Percentiles rank a stretch among this genome's conserved stretches.
These are phyloP conservation scores for Phyllostomus discolor DNA, from an alignment of 2,113 vertebrate genomes.

Conservation along the genomic window DNA sequence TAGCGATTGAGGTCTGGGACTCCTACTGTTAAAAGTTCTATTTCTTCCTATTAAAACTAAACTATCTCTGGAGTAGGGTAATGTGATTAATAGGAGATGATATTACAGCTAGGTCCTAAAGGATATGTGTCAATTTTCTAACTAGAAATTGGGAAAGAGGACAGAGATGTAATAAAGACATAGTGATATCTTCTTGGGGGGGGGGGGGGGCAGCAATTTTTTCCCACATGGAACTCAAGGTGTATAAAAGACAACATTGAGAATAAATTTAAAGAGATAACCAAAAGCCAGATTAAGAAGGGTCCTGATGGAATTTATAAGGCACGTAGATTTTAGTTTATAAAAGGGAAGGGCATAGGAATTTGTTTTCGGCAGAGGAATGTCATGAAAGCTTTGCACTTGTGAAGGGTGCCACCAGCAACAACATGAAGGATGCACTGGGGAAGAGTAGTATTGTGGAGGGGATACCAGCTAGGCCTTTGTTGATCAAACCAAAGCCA, in stretches of 20 bases:
- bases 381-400: not conserved
- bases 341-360: not conserved
- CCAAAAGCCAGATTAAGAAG: not conserved
- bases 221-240: not conserved
- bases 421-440: not conserved
- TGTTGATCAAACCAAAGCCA: not conserved
- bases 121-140: not conserved
- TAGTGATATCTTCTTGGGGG: not conserved
- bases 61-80: not conserved
- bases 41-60: not conserved
- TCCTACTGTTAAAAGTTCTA: not conserved
- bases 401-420: not conserved
- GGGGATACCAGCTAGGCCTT: not conserved
- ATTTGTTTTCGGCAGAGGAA: not conserved
- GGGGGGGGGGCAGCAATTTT: not conserved
- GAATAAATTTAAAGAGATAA: not conserved
- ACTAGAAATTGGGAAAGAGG: not conserved
- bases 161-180: not conserved
- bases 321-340: not conserved
- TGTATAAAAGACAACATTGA: not conserved
- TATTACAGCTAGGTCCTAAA: not conserved
- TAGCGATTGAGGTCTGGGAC: not conserved
- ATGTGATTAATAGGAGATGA: not conserved
- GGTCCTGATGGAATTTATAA: not conserved
- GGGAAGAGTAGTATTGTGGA: not conserved